Percentiles rank a stretch among this genome's conserved stretches.
Conservation (phyloP, 2,113 vertebrate species). For the Petromus typicus region DNA sequence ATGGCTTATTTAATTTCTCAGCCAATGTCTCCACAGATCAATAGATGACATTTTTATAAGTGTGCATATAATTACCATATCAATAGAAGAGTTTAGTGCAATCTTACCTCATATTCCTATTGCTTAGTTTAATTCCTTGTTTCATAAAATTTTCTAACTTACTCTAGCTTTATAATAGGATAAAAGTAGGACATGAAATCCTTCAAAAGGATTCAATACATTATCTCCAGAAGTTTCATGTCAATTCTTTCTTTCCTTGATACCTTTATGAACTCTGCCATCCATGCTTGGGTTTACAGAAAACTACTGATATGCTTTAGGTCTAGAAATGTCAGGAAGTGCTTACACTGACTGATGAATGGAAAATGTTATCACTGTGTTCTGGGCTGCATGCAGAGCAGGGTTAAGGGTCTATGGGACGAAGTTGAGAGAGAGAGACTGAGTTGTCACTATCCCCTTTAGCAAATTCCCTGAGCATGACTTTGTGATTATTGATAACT, state of each 20-base stretch:
- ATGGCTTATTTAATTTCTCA: slow-evolving; percentile 41
- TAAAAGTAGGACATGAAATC: not conserved
- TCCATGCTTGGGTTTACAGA: not conserved
- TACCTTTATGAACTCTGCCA: slow-evolving; percentile 14
- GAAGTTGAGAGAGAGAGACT: not conserved
- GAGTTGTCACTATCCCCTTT: not conserved
- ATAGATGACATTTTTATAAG: slow-evolving; percentile 54
- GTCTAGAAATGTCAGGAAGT: not conserved
- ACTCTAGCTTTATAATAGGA: not conserved
- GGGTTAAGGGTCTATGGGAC: not conserved
- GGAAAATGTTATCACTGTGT: not conserved
- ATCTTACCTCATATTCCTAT: not conserved
- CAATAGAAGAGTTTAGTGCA: not conserved
- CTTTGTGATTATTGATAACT: not conserved
- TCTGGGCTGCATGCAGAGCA: not conserved
- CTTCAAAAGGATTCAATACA: slow-evolving; percentile 44
- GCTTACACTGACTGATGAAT: not conserved
- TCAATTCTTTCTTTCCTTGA: slow-evolving; percentile 41
- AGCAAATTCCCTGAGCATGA: not conserved
- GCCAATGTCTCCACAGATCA: not conserved
- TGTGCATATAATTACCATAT: slow-evolving; percentile 8
- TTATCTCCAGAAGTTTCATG: slow-evolving; percentile 19
- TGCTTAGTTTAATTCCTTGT: not conserved
- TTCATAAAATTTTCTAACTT: slow-evolving; percentile 7
- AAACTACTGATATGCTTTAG: not conserved